Evolutionary conservation across 2,888 invertebrate genomes (phyloP).

Genomic region (Cyclophora punctaria): DNA sequence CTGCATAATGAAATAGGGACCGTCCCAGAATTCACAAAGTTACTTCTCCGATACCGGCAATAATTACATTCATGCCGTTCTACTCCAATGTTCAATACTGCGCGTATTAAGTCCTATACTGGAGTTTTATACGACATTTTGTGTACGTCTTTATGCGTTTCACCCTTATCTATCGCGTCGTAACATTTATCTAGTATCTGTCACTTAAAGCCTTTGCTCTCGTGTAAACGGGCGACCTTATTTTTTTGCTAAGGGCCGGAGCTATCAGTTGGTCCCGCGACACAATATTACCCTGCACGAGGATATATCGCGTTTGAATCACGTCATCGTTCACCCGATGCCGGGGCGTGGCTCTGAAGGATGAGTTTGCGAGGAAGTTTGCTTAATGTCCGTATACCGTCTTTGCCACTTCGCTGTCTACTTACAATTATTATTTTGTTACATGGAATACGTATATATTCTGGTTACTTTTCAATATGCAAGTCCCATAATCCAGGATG

Average conservation of each 20-base stretch:
- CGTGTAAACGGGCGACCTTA: constrained; percentile 69
- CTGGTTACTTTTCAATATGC: no score
- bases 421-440: no score
- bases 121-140: constrained; percentile 38
- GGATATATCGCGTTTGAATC: constrained; percentile 65
- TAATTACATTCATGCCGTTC: constrained; percentile 51
- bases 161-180: constrained; percentile 60
- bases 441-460: no score
- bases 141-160: constrained; percentile 46
- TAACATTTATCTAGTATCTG: constrained; percentile 73
- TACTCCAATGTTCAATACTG: constrained; percentile 28
- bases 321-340: constrained; percentile 60
- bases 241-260: constrained; percentile 65
- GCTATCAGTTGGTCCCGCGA: constrained; percentile 63
- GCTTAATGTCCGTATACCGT: constrained; percentile 29
- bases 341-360: constrained; percentile 46
- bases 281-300: constrained; percentile 65
- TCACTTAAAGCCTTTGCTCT: constrained; percentile 70
- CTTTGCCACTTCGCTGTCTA: no score
- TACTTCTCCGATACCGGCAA: constrained; percentile 47
- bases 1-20: constrained; percentile 66
- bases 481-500: no score
- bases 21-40: constrained; percentile 51
- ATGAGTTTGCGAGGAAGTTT: constrained; percentile 43
- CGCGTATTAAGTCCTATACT: constrained; percentile 25